Percentiles rank a stretch among this genome's conserved stretches.
phyloP scores from a whole-genome alignment of 2,888 invertebrate genomes.

The Cynaeus angustus region DNA sequence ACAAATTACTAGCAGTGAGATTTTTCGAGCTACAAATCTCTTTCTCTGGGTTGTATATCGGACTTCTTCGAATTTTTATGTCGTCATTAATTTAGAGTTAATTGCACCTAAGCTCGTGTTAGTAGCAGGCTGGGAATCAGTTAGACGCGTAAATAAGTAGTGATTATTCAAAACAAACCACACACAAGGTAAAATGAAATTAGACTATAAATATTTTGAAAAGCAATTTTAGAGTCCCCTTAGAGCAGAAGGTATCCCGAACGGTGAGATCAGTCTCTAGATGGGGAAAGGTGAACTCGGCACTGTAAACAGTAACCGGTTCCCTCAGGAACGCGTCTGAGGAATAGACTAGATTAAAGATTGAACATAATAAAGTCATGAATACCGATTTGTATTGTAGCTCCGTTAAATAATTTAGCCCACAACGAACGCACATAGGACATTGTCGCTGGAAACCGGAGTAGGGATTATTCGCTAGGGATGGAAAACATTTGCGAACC shows the following conservation, averaged over 20 bases:
- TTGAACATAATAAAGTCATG: constrained; percentile 64
- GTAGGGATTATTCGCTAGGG: constrained; percentile 54
- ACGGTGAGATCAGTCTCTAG: constrained; percentile 48
- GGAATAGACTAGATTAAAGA: constrained; percentile 60
- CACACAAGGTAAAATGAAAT: constrained; percentile 52
- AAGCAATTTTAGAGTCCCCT: constrained; percentile 59
- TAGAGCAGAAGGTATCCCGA: constrained; percentile 50
- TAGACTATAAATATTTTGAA: constrained; percentile 61
- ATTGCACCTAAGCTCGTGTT: constrained; percentile 21
- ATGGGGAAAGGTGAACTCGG: constrained; percentile 53
- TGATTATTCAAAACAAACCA: constrained; percentile 50
- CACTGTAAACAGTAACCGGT: constrained; percentile 51
- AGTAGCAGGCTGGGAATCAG: constrained; percentile 34
- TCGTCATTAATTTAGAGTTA: constrained; percentile 27
- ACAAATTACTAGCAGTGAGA: too few relatives aligned
- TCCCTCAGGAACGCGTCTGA: constrained; percentile 46
- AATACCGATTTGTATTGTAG: constrained; percentile 62
- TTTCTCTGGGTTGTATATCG: constrained; percentile 12
- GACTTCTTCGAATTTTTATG: constrained; percentile 33
- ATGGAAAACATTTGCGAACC: constrained; percentile 55
- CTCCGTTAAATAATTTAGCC: constrained; percentile 59
- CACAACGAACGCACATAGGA: constrained; percentile 49
- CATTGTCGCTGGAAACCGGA: constrained; percentile 54
- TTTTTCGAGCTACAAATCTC: neutral
- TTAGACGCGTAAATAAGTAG: constrained; percentile 41